Conservation (phyloP, 2,888 invertebrate genomes). For the Caenorhabditis japonica region DNA sequence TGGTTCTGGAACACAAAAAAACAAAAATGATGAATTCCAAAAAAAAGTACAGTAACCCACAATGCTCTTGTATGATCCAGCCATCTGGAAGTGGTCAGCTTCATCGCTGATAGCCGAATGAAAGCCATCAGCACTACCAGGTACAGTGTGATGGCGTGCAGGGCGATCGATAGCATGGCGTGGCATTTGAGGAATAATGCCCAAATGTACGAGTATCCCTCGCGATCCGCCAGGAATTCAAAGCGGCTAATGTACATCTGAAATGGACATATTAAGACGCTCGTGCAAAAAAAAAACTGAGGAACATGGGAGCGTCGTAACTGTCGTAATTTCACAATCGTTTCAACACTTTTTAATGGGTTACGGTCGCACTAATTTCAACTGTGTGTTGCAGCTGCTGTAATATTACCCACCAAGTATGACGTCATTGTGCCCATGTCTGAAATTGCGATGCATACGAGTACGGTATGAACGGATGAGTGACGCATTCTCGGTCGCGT, state of each 20-base stretch:
- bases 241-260: constrained; percentile 70
- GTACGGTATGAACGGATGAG: constrained; percentile 66
- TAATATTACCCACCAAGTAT: constrained; percentile 57
- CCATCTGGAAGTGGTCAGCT: constrained; percentile 53
- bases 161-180: constrained; percentile 65
- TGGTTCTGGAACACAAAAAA: constrained; percentile 49
- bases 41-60: constrained; percentile 12
- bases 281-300: too few relatives aligned
- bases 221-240: constrained; percentile 59
- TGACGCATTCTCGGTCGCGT: constrained; percentile 66
- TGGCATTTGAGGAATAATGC: constrained; percentile 67
- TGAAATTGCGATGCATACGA: constrained; percentile 66
- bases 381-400: neutral
- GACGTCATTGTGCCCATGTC: constrained; percentile 72
- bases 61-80: constrained; percentile 59
- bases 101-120: constrained; percentile 66
- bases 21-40: neutral
- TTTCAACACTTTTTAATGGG: too few relatives aligned
- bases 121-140: constrained; percentile 73
- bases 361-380: neutral
- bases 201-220: constrained; percentile 68
- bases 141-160: constrained; percentile 71
- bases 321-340: too few relatives aligned
- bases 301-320: too few relatives aligned
- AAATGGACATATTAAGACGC: too few relatives aligned